These are phyloP conservation scores for Pachyseris speciosa DNA, from an alignment of 64 coral and sea anemone species.

Conservation along the genomic window DNA sequence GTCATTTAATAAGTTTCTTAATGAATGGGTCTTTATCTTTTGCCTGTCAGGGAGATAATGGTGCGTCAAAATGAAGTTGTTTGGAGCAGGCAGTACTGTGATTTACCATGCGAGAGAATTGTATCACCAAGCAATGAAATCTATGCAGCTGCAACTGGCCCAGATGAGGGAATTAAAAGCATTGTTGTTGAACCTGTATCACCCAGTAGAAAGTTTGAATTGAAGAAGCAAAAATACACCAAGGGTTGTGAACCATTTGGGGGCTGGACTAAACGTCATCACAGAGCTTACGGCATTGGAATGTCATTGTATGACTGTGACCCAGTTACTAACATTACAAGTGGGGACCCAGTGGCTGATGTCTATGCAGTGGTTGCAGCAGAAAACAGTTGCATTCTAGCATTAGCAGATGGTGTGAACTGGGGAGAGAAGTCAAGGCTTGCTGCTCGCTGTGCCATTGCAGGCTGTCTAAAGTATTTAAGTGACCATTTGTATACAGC, in stretches of 20 bases:
- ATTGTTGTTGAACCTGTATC: slow-evolving; percentile 29
- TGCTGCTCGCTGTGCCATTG: slow-evolving; percentile 88
- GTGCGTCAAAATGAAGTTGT: slow-evolving; percentile 66
- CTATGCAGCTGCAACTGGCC: slow-evolving; percentile 70
- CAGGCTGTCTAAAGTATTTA: slow-evolving; percentile 87
- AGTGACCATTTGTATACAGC: slow-evolving; percentile 58
- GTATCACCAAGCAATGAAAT: slow-evolving; percentile 23
- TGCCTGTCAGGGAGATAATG: slow-evolving; percentile 61
- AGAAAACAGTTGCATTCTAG: slow-evolving; percentile 88
- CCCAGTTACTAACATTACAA: slow-evolving; percentile 55
- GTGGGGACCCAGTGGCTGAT: slow-evolving; percentile 93
- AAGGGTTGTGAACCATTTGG: slow-evolving; percentile 53
- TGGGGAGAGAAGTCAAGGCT: slow-evolving; percentile 96
- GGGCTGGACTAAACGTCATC: slow-evolving; percentile 67
- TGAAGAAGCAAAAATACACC: not conserved
- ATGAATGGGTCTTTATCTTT: no score
- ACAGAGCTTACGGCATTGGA: slow-evolving; percentile 84
- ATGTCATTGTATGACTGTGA: slow-evolving; percentile 84
- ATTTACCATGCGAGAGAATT: slow-evolving; percentile 68
- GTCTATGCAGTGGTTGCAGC: slow-evolving; percentile 89
- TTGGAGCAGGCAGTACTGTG: slow-evolving; percentile 62
- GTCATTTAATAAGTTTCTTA: no score
- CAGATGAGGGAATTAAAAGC: slow-evolving; percentile 75
- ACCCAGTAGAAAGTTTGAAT: not conserved
- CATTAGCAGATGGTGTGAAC: slow-evolving; percentile 93